Conservation (phyloP, 1,140 invertebrate species). For the Bombus difficillimus region DNA sequence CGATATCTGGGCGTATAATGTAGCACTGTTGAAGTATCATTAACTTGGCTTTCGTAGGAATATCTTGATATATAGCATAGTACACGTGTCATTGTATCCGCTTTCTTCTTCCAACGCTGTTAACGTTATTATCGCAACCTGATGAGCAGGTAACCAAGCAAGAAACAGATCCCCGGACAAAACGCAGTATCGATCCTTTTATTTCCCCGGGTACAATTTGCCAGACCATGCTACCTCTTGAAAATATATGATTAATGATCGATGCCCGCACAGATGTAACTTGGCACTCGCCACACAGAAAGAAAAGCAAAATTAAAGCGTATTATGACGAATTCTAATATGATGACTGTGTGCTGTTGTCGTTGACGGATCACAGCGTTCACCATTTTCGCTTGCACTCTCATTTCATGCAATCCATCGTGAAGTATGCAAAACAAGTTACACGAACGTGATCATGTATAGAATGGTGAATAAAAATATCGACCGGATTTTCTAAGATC, state of each 20-base stretch:
- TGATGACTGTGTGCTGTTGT: background rate
- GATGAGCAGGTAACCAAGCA: background rate
- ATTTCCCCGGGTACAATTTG: background rate
- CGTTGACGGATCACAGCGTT: conserved; percentile 7
- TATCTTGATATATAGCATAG: background rate
- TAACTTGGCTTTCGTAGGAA: background rate
- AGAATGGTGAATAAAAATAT: background rate
- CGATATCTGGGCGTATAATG: too few relatives aligned
- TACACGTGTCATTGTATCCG: background rate
- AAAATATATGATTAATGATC: background rate
- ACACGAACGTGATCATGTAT: too few relatives aligned
- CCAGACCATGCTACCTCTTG: background rate
- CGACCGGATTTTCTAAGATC: background rate
- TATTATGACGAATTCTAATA: background rate
- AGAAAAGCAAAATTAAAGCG: conserved; percentile 9
- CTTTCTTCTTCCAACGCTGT: too few relatives aligned
- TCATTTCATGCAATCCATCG: background rate
- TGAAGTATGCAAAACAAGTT: background rate
- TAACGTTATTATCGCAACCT: background rate
- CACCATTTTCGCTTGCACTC: background rate
- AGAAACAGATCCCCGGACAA: background rate
- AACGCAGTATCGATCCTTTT: conserved; percentile 18
- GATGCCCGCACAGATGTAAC: too few relatives aligned
- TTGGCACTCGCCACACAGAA: background rate
- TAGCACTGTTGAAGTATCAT: background rate